Conservation (phyloP, 2,888 invertebrate genomes). For the Agrotis segetum region DNA sequence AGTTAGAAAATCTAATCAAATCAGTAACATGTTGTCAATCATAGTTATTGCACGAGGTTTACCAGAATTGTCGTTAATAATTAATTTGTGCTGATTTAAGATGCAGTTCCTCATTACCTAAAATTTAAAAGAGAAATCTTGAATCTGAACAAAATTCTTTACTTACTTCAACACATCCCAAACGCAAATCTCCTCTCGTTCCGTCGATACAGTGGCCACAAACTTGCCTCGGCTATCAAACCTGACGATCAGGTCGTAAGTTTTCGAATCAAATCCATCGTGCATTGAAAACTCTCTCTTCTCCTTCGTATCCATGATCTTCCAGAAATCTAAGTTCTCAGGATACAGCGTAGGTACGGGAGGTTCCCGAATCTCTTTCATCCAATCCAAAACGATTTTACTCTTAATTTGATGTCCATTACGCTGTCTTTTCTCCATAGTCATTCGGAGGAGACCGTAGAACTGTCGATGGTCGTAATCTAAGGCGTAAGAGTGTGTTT, state of each 20-base stretch:
- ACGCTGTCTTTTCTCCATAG: slow-evolving; percentile 81
- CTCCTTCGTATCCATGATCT: slow-evolving; percentile 78
- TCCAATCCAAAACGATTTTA: slow-evolving; percentile 85
- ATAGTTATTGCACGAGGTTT: too few species aligned
- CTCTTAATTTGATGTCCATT: slow-evolving; percentile 80
- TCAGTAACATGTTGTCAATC: too few species aligned
- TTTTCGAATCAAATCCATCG: slow-evolving; percentile 86
- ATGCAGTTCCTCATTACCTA: not conserved
- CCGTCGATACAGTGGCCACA: slow-evolving; percentile 94
- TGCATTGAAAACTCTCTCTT: slow-evolving; percentile 79
- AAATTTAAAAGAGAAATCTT: too few species aligned
- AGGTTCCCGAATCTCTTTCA: slow-evolving; percentile 87
- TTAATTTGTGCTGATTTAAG: too few species aligned
- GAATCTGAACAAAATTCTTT: not conserved
- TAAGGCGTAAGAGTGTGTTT: slow-evolving; percentile 93
- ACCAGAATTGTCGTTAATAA: too few species aligned
- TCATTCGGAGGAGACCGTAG: slow-evolving; percentile 92
- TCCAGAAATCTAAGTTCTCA: slow-evolving; percentile 86
- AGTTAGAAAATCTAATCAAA: too few species aligned
- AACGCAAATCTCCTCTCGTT: slow-evolving; percentile 94
- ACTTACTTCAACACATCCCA: slow-evolving; percentile 93
- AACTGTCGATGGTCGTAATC: slow-evolving; percentile 96
- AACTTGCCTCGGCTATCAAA: slow-evolving; percentile 93
- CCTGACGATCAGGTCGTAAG: slow-evolving; percentile 92
- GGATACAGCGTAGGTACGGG: slow-evolving; percentile 92